Conservation (phyloP, 2,113 vertebrate species). For the Amblyopsis rosae region DNA sequence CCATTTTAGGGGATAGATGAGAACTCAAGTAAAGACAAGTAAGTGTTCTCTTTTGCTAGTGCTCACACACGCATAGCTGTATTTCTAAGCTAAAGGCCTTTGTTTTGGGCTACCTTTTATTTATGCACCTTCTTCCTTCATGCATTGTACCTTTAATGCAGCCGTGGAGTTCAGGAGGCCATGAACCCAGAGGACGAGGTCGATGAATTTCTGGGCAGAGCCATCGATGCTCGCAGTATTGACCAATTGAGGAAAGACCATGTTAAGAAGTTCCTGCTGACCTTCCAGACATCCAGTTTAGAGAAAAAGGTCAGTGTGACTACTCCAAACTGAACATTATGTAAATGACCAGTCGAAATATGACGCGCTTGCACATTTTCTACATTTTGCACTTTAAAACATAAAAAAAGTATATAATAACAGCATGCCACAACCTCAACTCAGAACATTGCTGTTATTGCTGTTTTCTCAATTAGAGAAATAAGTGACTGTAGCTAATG, state of each 20-base stretch:
- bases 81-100: not conserved
- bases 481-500: too few species aligned
- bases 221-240: constrained; percentile 94
- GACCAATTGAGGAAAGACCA: constrained; percentile 97
- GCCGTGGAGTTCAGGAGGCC: constrained; percentile 89
- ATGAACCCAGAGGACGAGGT: constrained; percentile 95
- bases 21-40: constrained; percentile 93
- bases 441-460: too few species aligned
- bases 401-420: too few species aligned
- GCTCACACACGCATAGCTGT: not conserved
- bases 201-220: constrained; percentile 92
- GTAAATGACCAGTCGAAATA: not conserved
- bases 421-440: too few species aligned
- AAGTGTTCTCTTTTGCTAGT: constrained; percentile 57
- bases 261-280: constrained; percentile 93
- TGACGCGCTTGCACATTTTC: too few species aligned
- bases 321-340: not conserved
- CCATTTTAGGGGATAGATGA: constrained; percentile 80
- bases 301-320: constrained; percentile 87
- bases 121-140: not conserved
- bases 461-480: too few species aligned
- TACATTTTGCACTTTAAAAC: too few species aligned
- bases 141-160: constrained; percentile 45
- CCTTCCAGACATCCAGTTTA: constrained; percentile 91
- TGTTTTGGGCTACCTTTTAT: not conserved